Evolutionary conservation across 1,140 invertebrate genomes (phyloP), one percentile per base, ranked within the genome.

Genomic region (Hormaphis cornu): DNA sequence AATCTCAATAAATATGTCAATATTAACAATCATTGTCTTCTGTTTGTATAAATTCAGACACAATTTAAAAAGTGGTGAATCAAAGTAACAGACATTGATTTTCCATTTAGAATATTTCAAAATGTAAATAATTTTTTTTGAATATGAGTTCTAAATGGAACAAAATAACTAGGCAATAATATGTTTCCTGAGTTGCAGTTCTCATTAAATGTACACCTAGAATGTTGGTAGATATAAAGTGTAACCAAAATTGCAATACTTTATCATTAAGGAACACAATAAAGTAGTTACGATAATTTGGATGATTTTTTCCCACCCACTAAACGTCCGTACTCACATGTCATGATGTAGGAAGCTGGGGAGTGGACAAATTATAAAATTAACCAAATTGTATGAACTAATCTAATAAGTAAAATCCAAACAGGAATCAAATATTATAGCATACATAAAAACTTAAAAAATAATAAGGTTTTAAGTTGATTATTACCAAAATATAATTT

Each of bases 231-330:
- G 5, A 33, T 33, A 6, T 6, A 44, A 20, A 16, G 26, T 52
- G 48, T 52, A 10, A 26, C 26, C 28, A 53, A 30, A 53, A 53
- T 53, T 53, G 50, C 16, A 53, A 26, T 53, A 53, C 50, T 53
- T n/a, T 2, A 28, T 53, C 7, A 53, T 28, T 16, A 18, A 18
- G 6, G 5, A 14, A 28, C 8, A 28, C n/a, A 53, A 53, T 28
- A n/a, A 53, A 53, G 26, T 30, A 53, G 26, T 52, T 52, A 52
- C 16, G 50, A 53, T 53, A 30, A 48, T 53, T 53, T 53, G n/a
- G 50, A 53, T n/a, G n/a, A n/a, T 53, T n/a, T n/a, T 53, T 28
- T 53, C 4, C 26, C 50, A 53, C 50, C 30, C 50, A 53, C 26
- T 30, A 53, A 53, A 53, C 50, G 50, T 53, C 50, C 50, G 16